These are phyloP conservation scores for Boleophthalmus pectinirostris DNA, from an alignment of 2,113 vertebrate species.

Conservation along the genomic window DNA sequence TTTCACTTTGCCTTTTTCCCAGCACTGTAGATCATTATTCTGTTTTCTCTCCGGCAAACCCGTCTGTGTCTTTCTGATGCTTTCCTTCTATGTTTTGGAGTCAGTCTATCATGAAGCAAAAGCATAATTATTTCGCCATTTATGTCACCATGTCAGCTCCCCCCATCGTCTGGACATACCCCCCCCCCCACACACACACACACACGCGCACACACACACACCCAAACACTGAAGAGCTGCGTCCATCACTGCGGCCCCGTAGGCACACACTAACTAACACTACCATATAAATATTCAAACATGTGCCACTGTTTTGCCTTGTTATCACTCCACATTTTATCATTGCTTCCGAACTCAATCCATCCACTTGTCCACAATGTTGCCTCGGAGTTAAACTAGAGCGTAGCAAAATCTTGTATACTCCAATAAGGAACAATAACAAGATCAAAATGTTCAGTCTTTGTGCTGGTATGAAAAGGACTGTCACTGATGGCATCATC, in stretches of 20 bases:
- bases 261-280: conserved; percentile 68
- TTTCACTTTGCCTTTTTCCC: conserved; percentile 44
- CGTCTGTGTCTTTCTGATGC: conserved; percentile 29
- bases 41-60: conserved; percentile 40
- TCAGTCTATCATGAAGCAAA: conserved; percentile 49
- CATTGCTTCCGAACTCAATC: conserved; percentile 58
- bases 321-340: conserved; percentile 59
- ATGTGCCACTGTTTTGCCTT: conserved; percentile 62
- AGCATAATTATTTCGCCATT: conserved; percentile 72
- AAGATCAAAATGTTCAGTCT: conserved; percentile 55
- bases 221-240: conserved; percentile 48
- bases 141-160: conserved; percentile 51
- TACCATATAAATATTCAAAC: conserved; percentile 74
- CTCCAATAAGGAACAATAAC: conserved; percentile 48
- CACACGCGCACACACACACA: conserved; percentile 39
- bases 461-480: conserved; percentile 34
- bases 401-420: conserved; percentile 49
- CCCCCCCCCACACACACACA: conserved; percentile 40
- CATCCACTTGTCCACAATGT: conserved; percentile 59
- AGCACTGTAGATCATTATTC: conserved; percentile 37
- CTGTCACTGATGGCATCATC: conserved; percentile 54
- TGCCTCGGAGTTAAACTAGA: conserved; percentile 64
- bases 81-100: conserved; percentile 37
- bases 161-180: conserved; percentile 12
- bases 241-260: conserved; percentile 56